Conservation (phyloP, 2,113 vertebrate species). For the Anarhynchus alexandrinus region DNA sequence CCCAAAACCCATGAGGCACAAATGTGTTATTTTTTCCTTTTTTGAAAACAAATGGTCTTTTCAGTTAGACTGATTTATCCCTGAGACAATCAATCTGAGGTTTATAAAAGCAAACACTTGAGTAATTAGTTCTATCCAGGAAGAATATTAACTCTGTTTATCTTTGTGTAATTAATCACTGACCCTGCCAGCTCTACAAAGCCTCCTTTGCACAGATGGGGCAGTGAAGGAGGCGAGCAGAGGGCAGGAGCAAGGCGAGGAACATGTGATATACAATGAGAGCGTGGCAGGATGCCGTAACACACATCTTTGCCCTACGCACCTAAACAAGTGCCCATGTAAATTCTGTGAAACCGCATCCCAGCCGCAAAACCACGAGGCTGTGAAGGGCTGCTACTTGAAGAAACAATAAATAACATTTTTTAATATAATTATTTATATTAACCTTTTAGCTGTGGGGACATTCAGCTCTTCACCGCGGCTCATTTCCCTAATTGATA, state of each 20-base stretch:
- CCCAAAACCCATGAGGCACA: background rate
- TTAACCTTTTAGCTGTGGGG: background rate
- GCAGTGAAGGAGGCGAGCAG: background rate
- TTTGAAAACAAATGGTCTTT: conserved; percentile 71
- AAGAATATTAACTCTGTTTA: conserved; percentile 81
- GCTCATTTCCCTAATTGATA: background rate
- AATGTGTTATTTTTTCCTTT: conserved; percentile 6
- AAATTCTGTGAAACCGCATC: conserved; percentile 53
- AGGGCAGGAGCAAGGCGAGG: conserved; percentile 23
- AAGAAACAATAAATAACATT: conserved; percentile 41
- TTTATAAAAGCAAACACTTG: conserved; percentile 77
- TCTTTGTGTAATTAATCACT: conserved; percentile 80
- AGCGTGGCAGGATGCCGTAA: conserved; percentile 26
- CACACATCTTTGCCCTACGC: conserved; percentile 10
- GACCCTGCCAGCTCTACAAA: conserved; percentile 63
- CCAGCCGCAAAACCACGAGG: background rate
- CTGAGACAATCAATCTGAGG: conserved; percentile 72
- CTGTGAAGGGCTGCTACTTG: conserved; percentile 1
- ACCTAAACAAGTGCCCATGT: conserved; percentile 38
- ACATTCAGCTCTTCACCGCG: background rate
- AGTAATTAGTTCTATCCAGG: conserved; percentile 79
- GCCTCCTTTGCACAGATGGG: conserved; percentile 54
- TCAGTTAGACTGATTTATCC: conserved; percentile 75
- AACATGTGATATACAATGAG: conserved; percentile 34
- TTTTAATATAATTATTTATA: background rate